These are phyloP conservation scores for Epinephelus awoara DNA, from an alignment of 2,797 vertebrate genomes.

Conservation along the genomic window DNA sequence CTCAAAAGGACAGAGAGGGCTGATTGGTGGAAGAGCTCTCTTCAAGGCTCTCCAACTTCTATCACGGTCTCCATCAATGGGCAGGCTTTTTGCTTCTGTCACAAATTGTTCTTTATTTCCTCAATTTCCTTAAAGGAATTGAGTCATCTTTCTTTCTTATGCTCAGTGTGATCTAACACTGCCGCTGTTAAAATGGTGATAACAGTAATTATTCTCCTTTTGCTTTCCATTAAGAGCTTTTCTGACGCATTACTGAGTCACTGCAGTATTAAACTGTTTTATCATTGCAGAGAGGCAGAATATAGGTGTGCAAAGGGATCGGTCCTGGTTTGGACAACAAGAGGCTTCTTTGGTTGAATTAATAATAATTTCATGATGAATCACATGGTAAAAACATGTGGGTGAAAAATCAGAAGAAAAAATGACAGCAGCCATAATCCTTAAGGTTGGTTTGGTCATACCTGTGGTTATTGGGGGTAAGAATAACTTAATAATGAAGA, in stretches of 20 bases:
- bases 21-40: slow-evolving; percentile 17
- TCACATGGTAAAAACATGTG: neutral
- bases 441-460: neutral
- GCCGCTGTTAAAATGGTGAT: neutral
- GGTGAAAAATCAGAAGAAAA: neutral
- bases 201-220: slow-evolving; percentile 23
- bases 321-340: slow-evolving; percentile 6
- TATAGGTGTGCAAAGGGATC: slow-evolving; percentile 14
- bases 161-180: slow-evolving; percentile 29
- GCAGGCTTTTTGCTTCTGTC: slow-evolving; percentile 12
- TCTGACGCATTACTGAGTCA: slow-evolving; percentile 50
- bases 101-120: slow-evolving; percentile 34
- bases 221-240: slow-evolving; percentile 31
- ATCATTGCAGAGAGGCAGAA: slow-evolving; percentile 26
- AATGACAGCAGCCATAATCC: neutral
- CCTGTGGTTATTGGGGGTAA: neutral
- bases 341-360: slow-evolving; percentile 5
- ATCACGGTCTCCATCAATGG: slow-evolving; percentile 20
- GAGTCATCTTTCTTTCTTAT: slow-evolving; percentile 31
- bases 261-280: slow-evolving; percentile 36
- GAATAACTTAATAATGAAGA: too few species aligned
- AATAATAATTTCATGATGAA: neutral
- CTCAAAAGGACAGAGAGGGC: slow-evolving; percentile 24
- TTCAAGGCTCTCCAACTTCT: slow-evolving; percentile 33
- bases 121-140: slow-evolving; percentile 22